Percentiles rank a stretch among this genome's conserved stretches.
Evolutionary conservation across 2,797 vertebrate genomes (phyloP).

Genomic region (Neoniphon sammara): DNA sequence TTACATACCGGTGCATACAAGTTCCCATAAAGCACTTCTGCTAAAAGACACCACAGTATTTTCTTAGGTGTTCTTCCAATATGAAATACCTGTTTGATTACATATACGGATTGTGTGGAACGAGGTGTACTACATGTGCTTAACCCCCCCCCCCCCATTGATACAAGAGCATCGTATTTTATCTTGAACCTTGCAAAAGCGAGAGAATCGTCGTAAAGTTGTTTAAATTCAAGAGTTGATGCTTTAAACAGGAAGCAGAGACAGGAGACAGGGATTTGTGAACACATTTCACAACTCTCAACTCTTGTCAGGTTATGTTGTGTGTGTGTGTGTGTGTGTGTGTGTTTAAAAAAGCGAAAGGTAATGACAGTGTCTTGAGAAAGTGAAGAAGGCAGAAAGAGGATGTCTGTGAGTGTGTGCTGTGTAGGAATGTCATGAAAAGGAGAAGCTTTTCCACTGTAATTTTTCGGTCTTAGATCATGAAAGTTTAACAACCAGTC

Average conservation of each 20-base stretch:
- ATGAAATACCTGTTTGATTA: neutral
- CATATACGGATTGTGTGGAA: neutral
- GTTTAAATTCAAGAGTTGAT: too few relatives aligned
- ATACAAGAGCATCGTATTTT: too few relatives aligned
- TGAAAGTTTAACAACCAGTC: constrained; percentile 30
- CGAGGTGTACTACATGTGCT: neutral
- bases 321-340: neutral
- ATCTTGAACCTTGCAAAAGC: too few relatives aligned
- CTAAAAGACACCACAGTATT: neutral
- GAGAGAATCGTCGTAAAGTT: too few relatives aligned
- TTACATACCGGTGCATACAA: constrained; percentile 5
- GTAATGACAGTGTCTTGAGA: too few relatives aligned
- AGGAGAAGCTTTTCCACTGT: neutral
- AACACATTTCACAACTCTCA: too few relatives aligned
- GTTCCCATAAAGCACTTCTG: neutral
- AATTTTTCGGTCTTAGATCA: constrained; percentile 27
- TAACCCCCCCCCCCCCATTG: too few relatives aligned
- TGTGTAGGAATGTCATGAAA: neutral
- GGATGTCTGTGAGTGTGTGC: neutral
- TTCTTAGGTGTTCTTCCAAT: constrained; percentile 2
- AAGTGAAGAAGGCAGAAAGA: neutral
- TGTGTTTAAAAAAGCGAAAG: neutral
- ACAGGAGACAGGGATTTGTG: too few relatives aligned
- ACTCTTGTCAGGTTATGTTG: too few relatives aligned
- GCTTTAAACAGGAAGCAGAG: too few relatives aligned